phyloP scores from a whole-genome alignment of 1,140 invertebrate species.

The Propsilocerus akamusi region DNA sequence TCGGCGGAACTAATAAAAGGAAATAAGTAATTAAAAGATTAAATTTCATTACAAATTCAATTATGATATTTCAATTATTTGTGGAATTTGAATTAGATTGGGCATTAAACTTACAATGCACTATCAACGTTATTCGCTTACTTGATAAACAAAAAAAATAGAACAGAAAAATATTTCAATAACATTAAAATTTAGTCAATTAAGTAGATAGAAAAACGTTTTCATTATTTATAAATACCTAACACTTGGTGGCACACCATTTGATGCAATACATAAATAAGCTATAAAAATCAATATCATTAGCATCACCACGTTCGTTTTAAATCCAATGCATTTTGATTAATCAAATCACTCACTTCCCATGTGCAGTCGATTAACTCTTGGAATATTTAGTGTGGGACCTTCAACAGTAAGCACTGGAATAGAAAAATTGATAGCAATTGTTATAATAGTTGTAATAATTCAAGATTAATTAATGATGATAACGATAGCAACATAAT shows the following conservation, averaged over 20 bases:
- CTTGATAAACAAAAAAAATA: too few relatives aligned
- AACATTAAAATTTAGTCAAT: too few relatives aligned
- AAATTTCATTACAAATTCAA: slow-evolving; percentile 7
- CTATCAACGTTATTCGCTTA: slow-evolving; percentile 70
- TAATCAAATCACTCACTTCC: slow-evolving; percentile 24
- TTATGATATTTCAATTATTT: too few relatives aligned
- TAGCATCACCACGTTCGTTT: background rate
- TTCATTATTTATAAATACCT: too few relatives aligned
- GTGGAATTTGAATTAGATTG: background rate
- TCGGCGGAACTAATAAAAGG: slow-evolving; percentile 1
- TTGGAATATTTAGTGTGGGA: slow-evolving; percentile 52
- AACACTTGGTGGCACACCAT: slow-evolving; percentile 70
- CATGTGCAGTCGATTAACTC: slow-evolving; percentile 71
- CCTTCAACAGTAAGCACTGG: slow-evolving; percentile 52
- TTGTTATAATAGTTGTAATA: background rate
- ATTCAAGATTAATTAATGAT: background rate
- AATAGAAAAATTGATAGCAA: slow-evolving; percentile 16
- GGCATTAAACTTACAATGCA: slow-evolving; percentile 54
- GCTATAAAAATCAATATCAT: slow-evolving; percentile 26
- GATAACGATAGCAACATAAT: background rate
- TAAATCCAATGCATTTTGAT: background rate
- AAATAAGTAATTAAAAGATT: background rate
- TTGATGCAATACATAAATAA: slow-evolving; percentile 74
- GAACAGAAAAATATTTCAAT: too few relatives aligned
- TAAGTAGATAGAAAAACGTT: slow-evolving; percentile 7